Percentiles rank a stretch among this genome's conserved stretches.
These are phyloP conservation scores for Morinoia aosen DNA, from an alignment of 2,888 invertebrate genomes.

Conservation along the genomic window DNA sequence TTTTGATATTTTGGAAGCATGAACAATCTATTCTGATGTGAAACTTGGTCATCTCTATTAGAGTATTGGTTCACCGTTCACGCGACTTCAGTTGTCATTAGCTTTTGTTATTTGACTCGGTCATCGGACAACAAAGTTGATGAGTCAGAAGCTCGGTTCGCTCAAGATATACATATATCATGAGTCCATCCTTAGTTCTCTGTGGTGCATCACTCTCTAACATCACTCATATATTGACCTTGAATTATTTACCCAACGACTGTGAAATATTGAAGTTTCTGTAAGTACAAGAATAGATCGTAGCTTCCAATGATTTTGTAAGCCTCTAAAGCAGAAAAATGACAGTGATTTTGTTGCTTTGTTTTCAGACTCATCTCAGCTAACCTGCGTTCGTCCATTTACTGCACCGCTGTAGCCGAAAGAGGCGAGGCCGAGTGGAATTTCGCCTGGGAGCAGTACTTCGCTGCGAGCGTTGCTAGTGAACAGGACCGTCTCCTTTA, in stretches of 20 bases:
- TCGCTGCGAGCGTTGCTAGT: conserved; percentile 78
- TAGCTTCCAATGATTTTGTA: not conserved
- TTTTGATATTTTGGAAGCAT: too few relatives aligned
- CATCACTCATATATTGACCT: not conserved
- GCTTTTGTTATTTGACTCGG: too few relatives aligned
- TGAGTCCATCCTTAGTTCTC: too few relatives aligned
- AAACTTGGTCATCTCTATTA: too few relatives aligned
- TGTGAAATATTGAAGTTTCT: not conserved
- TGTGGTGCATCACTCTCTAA: not conserved
- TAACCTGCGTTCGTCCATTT: conserved; percentile 80
- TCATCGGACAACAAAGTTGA: too few relatives aligned
- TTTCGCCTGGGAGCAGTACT: conserved; percentile 80
- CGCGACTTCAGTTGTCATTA: too few relatives aligned
- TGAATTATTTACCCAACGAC: not conserved
- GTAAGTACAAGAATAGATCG: not conserved
- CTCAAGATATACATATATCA: too few relatives aligned
- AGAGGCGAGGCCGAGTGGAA: conserved; percentile 82
- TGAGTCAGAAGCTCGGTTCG: too few relatives aligned
- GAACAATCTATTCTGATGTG: too few relatives aligned
- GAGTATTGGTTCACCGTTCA: too few relatives aligned
- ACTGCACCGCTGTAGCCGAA: conserved; percentile 80
- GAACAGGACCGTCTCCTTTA: conserved; percentile 74
- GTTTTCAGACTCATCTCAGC: conserved; percentile 71
- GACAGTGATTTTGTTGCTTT: not conserved
- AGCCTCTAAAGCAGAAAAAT: not conserved